Conservation (phyloP, 2,113 vertebrate species). For the Vicugna pacos region DNA sequence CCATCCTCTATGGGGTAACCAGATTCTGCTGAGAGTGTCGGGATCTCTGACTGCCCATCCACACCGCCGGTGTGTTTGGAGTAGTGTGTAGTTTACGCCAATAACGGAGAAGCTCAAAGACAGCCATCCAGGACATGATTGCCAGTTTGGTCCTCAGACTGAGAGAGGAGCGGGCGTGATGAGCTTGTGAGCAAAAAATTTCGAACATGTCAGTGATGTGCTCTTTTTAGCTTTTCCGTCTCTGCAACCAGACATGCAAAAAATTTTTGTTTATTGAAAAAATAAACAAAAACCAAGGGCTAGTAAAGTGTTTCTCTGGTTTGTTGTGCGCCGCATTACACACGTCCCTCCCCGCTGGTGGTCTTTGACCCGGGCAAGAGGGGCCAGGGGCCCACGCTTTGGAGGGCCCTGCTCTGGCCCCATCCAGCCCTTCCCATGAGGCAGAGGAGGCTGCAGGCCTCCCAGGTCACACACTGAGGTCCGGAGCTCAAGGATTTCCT, state of each 20-base stretch:
- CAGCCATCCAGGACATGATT: not conserved
- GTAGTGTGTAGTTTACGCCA: slow-evolving; percentile 53
- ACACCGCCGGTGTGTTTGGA: not conserved
- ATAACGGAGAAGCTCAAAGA: slow-evolving; percentile 49
- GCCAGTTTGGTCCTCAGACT: not conserved
- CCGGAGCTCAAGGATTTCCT: not conserved
- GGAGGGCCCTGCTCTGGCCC: not conserved
- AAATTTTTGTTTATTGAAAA: slow-evolving; percentile 72
- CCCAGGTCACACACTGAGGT: not conserved
- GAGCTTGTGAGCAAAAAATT: not conserved
- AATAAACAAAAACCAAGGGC: slow-evolving; percentile 81
- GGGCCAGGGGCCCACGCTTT: not conserved
- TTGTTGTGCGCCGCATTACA: accelerated
- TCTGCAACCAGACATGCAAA: slow-evolving; percentile 71
- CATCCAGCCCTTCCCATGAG: accelerated
- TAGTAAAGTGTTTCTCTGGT: not conserved
- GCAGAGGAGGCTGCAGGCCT: not conserved
- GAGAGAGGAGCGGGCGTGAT: not conserved
- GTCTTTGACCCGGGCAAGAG: not conserved
- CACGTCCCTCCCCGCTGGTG: accelerated
- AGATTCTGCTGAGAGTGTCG: slow-evolving; percentile 73
- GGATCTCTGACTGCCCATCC: not conserved
- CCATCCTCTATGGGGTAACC: not conserved
- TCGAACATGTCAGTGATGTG: slow-evolving; percentile 31
- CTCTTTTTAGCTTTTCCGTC: slow-evolving; percentile 66